These are phyloP conservation scores for Drosophila barbarae DNA, from an alignment of 2,888 invertebrate genomes.

Conservation along the genomic window DNA sequence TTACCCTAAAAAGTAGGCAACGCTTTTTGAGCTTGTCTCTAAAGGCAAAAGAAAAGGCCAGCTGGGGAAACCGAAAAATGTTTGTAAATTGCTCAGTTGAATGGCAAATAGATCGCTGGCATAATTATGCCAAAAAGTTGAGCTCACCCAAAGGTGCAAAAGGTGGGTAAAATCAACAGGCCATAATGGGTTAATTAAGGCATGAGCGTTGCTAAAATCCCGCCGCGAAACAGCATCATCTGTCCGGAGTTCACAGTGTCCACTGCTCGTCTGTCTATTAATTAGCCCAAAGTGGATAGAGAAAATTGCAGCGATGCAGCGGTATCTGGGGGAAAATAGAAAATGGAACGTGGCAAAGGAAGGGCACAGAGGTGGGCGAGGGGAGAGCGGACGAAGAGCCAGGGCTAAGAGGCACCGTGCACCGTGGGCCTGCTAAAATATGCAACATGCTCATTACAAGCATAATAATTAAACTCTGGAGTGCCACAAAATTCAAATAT, in stretches of 20 bases:
- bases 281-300: constrained; percentile 54
- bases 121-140: constrained; percentile 48
- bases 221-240: constrained; percentile 9
- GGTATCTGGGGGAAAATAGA: constrained; percentile 2
- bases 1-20: neutral
- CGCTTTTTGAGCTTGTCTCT: neutral
- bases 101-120: constrained; percentile 42
- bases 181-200: constrained; percentile 61
- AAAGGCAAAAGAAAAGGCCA: neutral
- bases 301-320: constrained; percentile 1
- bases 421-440: constrained; percentile 43
- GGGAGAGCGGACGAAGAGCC: neutral
- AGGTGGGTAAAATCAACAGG: constrained; percentile 49
- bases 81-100: constrained; percentile 43
- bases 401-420: neutral
- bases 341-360: constrained; percentile 1
- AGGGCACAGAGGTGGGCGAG: no score
- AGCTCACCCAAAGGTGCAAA: constrained; percentile 10
- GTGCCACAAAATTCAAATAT: constrained; percentile 58
- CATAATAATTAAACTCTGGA: constrained; percentile 66
- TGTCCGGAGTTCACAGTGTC: constrained; percentile 6
- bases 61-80: constrained; percentile 8
- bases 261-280: constrained; percentile 43
- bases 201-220: constrained; percentile 1
- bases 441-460: constrained; percentile 67